Percentiles rank a stretch among this genome's conserved stretches.
phyloP scores from a whole-genome alignment of 1,140 invertebrate species.

The Eriocheir sinensis region DNA sequence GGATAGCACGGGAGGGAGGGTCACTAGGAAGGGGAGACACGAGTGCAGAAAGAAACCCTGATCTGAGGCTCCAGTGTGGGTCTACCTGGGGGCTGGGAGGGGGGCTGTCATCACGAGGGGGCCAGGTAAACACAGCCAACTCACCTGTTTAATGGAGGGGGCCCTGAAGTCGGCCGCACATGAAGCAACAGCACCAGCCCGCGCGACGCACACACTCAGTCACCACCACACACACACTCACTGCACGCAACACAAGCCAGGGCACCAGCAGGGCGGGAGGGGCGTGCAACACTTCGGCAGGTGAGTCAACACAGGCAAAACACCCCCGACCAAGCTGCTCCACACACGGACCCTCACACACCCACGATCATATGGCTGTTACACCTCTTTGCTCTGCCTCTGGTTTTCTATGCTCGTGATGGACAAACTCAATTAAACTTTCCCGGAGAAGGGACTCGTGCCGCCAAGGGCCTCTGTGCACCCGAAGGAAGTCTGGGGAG shows the following conservation, averaged over 20 bases:
- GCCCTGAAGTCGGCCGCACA: neutral
- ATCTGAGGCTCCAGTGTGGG: neutral
- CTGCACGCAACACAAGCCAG: neutral
- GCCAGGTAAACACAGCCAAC: neutral
- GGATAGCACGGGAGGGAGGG: too few relatives aligned
- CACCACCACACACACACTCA: neutral
- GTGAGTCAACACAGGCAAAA: conserved; percentile 11
- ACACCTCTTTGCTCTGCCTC: neutral
- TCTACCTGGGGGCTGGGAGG: neutral
- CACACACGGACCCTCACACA: neutral
- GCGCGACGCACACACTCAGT: neutral
- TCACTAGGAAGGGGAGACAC: neutral
- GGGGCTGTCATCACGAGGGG: neutral
- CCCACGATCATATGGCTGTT: neutral
- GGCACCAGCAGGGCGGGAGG: neutral
- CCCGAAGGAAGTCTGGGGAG: neutral
- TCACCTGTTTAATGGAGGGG: neutral
- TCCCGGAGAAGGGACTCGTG: neutral
- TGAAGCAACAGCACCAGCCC: neutral
- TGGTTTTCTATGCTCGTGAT: neutral
- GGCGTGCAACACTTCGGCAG: neutral
- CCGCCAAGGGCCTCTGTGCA: neutral
- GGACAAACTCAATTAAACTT: neutral
- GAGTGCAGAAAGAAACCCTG: neutral
- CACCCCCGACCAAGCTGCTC: neutral